phyloP scores from a whole-genome alignment of 2,113 vertebrate genomes.

The Climacteris rufus region DNA sequence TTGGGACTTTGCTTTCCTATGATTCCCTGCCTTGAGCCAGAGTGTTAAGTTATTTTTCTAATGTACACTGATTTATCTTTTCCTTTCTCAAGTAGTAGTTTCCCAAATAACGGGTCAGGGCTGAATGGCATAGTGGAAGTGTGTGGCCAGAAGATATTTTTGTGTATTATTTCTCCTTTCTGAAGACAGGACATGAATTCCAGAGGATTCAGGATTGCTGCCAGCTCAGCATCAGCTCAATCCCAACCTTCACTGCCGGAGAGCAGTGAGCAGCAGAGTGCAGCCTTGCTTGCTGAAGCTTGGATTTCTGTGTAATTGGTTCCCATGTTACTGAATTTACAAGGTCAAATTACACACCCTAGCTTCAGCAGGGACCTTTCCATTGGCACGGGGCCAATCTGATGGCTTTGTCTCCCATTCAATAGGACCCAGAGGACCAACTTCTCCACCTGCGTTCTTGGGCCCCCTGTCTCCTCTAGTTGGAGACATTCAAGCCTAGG shows the following conservation, averaged over 20 bases:
- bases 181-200: background rate
- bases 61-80: background rate
- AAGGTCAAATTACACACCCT: background rate
- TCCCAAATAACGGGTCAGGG: background rate
- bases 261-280: background rate
- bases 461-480: background rate
- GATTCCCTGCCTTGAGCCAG: background rate
- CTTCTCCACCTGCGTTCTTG: background rate
- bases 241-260: background rate
- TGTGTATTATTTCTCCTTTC: background rate
- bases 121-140: background rate
- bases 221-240: background rate
- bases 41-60: background rate
- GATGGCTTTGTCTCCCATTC: rapidly evolving
- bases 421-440: background rate
- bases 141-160: background rate
- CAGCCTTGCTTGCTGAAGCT: background rate
- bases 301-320: background rate
- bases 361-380: background rate
- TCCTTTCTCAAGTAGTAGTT: background rate
- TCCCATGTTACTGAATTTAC: background rate
- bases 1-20: background rate
- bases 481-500: background rate
- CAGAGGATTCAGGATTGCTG: background rate
- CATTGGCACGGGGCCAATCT: rapidly evolving